phyloP scores from a whole-genome alignment of 37 sponge, comb jelly and placozoan species.

The Oscarella lobularis region DNA sequence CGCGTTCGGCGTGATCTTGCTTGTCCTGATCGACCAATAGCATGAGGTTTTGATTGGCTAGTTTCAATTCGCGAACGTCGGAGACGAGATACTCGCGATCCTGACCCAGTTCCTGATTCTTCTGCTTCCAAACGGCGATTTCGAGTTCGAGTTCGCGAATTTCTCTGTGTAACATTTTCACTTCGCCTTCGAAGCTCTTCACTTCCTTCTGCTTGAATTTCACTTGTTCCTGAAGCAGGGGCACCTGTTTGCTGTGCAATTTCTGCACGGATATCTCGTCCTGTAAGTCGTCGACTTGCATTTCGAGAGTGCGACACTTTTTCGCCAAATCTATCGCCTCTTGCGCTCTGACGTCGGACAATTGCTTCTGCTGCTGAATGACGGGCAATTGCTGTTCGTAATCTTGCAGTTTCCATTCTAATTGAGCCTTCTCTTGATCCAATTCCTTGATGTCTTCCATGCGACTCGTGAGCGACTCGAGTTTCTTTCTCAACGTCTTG shows the following conservation, averaged over 20 bases:
- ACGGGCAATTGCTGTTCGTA: background rate
- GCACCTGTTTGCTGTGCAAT: background rate
- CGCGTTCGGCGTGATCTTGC: background rate
- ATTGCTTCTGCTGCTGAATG: background rate
- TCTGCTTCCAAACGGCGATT: conserved; percentile 6
- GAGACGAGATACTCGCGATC: background rate
- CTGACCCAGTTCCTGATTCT: background rate
- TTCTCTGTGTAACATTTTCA: background rate
- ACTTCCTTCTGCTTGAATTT: conserved; percentile 2
- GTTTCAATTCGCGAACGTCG: background rate
- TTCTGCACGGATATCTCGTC: conserved; percentile 2
- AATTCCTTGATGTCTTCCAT: background rate
- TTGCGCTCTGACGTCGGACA: background rate
- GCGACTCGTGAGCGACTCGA: background rate
- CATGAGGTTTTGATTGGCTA: background rate
- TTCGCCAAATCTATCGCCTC: background rate
- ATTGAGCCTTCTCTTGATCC: background rate
- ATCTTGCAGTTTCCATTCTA: background rate
- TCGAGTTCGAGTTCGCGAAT: background rate
- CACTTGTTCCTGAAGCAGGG: background rate
- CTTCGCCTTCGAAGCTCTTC: background rate
- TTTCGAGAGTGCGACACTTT: background rate
- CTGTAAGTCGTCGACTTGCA: background rate
- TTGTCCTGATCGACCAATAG: background rate
- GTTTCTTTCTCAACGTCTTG: background rate